Evolutionary conservation across 2,797 vertebrate genomes (phyloP).

Genomic region (Emys orbicularis): DNA sequence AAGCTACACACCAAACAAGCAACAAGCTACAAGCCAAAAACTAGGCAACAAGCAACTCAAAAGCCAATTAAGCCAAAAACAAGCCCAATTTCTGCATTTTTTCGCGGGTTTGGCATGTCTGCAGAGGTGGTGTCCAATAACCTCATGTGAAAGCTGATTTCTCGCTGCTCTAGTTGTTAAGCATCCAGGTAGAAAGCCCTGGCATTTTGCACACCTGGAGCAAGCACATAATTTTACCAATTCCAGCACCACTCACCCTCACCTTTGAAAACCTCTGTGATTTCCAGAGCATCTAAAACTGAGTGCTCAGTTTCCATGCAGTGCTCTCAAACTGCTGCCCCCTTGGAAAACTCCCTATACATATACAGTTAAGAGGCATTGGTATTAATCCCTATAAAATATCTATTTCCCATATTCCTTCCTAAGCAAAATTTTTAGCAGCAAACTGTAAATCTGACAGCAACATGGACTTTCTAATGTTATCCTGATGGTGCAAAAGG

Average conservation of each 20-base stretch:
- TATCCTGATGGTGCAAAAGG: background rate
- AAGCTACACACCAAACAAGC: too few relatives aligned
- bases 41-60: too few relatives aligned
- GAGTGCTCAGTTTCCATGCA: background rate
- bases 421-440: background rate
- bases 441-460: background rate
- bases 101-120: too few relatives aligned
- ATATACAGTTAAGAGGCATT: background rate
- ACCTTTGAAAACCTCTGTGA: background rate
- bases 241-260: background rate
- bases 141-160: background rate
- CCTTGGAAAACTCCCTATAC: background rate
- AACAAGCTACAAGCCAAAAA: too few relatives aligned
- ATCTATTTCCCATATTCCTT: background rate
- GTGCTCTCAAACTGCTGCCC: background rate
- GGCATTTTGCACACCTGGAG: background rate
- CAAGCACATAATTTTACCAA: accelerated
- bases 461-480: background rate
- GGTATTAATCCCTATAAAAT: background rate
- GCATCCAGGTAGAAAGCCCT: background rate
- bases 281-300: background rate
- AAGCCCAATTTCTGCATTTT: too few relatives aligned
- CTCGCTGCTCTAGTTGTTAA: background rate
- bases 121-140: background rate
- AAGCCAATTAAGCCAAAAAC: too few relatives aligned